Evolutionary conservation across 2,797 vertebrate genomes (phyloP), one percentile per base, ranked within the genome.

Genomic region (Bovichtus variegatus): DNA sequence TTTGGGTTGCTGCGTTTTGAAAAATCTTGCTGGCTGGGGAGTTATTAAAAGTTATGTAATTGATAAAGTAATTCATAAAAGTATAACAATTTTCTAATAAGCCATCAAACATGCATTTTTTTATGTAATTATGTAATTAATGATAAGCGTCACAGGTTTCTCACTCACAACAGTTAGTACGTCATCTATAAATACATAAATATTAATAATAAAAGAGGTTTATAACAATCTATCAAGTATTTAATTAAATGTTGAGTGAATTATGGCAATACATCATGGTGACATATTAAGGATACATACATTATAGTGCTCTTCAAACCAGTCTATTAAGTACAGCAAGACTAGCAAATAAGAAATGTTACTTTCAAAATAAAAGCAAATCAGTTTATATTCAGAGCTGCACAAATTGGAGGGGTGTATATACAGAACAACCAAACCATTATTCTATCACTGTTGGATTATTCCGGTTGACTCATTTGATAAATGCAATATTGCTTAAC

Each of bases 281-380:
- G 47, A 21, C n/a, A 27, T 54, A 34, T 25, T 29, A 40, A 57
- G 3, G 13, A 50, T 23, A 21, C 9, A 25, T 36, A 16, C 8
- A 25, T 15, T n/a, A 21, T 57, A 34, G 19, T 54, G 2, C 21
- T 19, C 2, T 38, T 6, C 8, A 18, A 41, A 34, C n/a, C 18
- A 18, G 11, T 19, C 13, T 11, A 25, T 53, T 34, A 9, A 43
- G 8, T 21, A 57, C 50, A 18, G 21, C 31, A 41, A 13, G 7
- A 53, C 0, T 2, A 2, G 13, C 10, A 51, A n/a, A 47, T 62
- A 34, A 43, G 9, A 53, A 21, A 25, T 21, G 34, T 12, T 38
- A 19, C 40, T 73, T 65, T 50, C 34, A 64, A 72, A 80, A 58
- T 63, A 36, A 76, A 72, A 54, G 31, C n/a, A 31, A 62, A 50